Base-by-base conservation (phyloP, 2,797 vertebrate genomes). In the Melanotaenia nigrans region DNA sequence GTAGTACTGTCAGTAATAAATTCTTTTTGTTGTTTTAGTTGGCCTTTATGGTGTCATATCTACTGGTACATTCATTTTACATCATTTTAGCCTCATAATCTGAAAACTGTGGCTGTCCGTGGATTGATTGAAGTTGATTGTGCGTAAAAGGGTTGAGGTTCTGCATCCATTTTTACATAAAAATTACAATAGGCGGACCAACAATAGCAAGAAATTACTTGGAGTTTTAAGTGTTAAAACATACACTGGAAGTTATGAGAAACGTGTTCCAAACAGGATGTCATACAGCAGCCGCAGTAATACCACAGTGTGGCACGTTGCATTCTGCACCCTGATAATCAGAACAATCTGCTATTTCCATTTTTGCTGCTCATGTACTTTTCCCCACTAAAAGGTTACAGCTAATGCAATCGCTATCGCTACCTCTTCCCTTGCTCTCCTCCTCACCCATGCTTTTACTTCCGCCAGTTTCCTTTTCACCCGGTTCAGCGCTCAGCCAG, bases 311-410 rank as follows among this genome's bases (percentile, higher is more conserved):
- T 16, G 9, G 45, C 16, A 40, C 40, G 65, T 12, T 28, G 10
- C 84, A 58, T 81, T 85, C 64, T 67, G 33, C 47, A 76, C 7
- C 47, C 28, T 1, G 5, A 60, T 79, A 68, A 88, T 89, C 77
- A 68, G 32, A 66, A 65, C 10, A 72, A 78, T 75, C 62, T 54
- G 58, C 59, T 33, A 12, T 70, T 59, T 77, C 32, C 11, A 10
- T 22, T 84, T 82, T 61, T 87, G 77, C 80, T 71, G 56, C 45
- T 58, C n/a, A 5, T 5, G 73, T 78, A 79, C 49, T 75, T 90
- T 80, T 73, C 38, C n/a, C 40, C 20, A n/a, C 49, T 14, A 30
- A 81, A 75, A 76, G 75, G 49, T 81, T 77, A 33, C 55, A 83
- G 81, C 70, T 78, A 79, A 80, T 66, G 32, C 38, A 45, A 61